Conservation (phyloP, 1,140 invertebrate genomes). For the Tetranychus urticae region DNA sequence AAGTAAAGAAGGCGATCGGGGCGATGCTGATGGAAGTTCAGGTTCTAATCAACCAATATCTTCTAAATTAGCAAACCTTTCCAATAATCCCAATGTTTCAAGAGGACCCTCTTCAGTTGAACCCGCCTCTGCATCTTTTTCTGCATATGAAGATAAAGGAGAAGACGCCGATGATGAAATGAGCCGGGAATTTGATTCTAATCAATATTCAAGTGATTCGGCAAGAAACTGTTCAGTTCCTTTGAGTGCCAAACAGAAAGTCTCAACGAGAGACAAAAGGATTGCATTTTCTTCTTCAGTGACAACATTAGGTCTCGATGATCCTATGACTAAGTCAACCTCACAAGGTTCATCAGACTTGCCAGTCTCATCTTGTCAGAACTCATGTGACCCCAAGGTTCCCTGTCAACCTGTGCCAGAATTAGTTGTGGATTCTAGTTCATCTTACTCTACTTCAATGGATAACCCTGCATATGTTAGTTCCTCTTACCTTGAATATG, state of each 20-base stretch:
- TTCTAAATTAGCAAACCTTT: neutral
- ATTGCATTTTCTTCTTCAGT: too few species aligned
- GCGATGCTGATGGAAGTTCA: neutral
- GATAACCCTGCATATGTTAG: slow-evolving; percentile 1
- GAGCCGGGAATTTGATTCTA: slow-evolving; percentile 43
- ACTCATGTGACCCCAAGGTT: too few species aligned
- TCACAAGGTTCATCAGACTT: too few species aligned
- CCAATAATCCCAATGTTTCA: neutral
- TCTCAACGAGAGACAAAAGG: neutral
- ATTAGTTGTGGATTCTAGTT: too few species aligned
- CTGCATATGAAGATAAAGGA: slow-evolving; percentile 31
- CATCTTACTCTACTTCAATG: neutral
- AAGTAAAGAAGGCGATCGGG: too few species aligned
- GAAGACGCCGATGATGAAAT: slow-evolving; percentile 55
- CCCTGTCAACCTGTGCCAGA: too few species aligned
- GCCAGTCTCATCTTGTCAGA: too few species aligned
- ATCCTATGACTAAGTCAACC: too few species aligned
- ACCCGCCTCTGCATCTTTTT: too few species aligned
- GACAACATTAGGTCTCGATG: too few species aligned
- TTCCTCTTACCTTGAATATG: neutral
- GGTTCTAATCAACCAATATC: neutral
- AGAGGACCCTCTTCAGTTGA: too few species aligned
- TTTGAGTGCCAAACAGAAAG: neutral
- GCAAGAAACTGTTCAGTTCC: neutral
- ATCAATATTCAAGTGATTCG: neutral